These are phyloP conservation scores for Astyanax mexicanus DNA, from an alignment of 2,797 vertebrate genomes.

Conservation along the genomic window DNA sequence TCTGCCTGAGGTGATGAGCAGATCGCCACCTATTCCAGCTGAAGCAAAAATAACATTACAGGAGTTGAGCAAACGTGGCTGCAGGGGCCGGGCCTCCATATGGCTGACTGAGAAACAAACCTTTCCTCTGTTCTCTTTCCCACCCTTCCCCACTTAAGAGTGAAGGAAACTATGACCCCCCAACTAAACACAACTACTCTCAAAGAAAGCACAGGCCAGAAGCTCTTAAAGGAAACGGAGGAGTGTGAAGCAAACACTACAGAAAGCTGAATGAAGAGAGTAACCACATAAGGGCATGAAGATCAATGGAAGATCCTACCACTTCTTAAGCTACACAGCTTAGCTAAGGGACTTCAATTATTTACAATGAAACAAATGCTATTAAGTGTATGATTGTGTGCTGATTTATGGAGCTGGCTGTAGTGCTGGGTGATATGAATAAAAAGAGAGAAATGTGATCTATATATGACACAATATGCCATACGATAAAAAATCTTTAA, in stretches of 20 bases:
- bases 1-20: slow-evolving; percentile 37
- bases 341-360: neutral
- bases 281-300: too few relatives aligned
- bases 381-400: too few relatives aligned
- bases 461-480: too few relatives aligned
- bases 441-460: too few relatives aligned
- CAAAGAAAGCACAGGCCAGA: neutral
- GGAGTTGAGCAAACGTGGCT: slow-evolving; percentile 40
- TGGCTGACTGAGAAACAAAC: slow-evolving; percentile 39
- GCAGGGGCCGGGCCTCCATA: slow-evolving; percentile 22
- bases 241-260: neutral
- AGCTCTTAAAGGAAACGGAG: neutral
- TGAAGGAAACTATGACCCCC: slow-evolving; percentile 39
- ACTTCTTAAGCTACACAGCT: neutral
- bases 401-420: too few relatives aligned
- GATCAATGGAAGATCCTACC: neutral
- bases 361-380: neutral
- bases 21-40: slow-evolving; percentile 28
- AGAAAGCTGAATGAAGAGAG: neutral
- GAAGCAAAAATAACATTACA: slow-evolving; percentile 44
- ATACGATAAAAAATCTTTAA: too few relatives aligned
- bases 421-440: too few relatives aligned
- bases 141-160: slow-evolving; percentile 12
- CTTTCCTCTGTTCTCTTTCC: slow-evolving; percentile 51
- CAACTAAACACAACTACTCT: slow-evolving; percentile 21